Base-by-base conservation (phyloP, 2,888 invertebrate genomes). In the Philopedon plagiatum region DNA sequence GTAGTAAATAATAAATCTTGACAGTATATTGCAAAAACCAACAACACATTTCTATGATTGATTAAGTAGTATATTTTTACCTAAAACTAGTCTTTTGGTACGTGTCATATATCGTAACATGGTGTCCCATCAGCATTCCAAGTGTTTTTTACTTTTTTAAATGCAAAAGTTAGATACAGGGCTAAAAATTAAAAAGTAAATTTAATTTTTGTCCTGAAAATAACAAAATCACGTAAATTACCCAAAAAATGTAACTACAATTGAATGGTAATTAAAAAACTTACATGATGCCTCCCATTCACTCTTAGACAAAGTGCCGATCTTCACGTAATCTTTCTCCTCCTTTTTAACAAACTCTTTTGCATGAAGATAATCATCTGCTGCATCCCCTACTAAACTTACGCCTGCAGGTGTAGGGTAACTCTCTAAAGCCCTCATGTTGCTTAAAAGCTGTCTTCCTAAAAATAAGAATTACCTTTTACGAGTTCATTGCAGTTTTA, bases 231-330 rank as follows among this genome's bases (percentile, higher is more conserved):
- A n/a, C n/a, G n/a, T n/a, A n/a, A n/a, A n/a, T n/a, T n/a, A n/a
- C n/a, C n/a, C n/a, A n/a, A n/a, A n/a, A n/a, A n/a, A n/a, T n/a
- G n/a, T n/a, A n/a, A n/a, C n/a, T n/a, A n/a, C n/a, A n/a, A n/a
- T n/a, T n/a, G n/a, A n/a, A n/a, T n/a, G n/a, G n/a, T n/a, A n/a
- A n/a, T n/a, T n/a, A 18, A 62, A 21, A 9, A 78, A 91, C 93
- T 91, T 87, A 96, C 96, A 93, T 76, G 93, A 91, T 73, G 94
- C 96, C 86, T 98, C 97, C 98, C 98, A 98, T 86, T 98, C 97
- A 46, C 93, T 90, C 79, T 90, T 89, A 9, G 96, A 95, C 79
- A 98, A 88, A 1, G 98, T 97, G 9, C 97, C 97, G 77, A 94
- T 86, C 64, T 83, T 83, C 18, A 82, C 80, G 71, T 83, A 84